phyloP scores from a whole-genome alignment of 53 echinoderm and acorn worm species.

The Astropecten irregularis region DNA sequence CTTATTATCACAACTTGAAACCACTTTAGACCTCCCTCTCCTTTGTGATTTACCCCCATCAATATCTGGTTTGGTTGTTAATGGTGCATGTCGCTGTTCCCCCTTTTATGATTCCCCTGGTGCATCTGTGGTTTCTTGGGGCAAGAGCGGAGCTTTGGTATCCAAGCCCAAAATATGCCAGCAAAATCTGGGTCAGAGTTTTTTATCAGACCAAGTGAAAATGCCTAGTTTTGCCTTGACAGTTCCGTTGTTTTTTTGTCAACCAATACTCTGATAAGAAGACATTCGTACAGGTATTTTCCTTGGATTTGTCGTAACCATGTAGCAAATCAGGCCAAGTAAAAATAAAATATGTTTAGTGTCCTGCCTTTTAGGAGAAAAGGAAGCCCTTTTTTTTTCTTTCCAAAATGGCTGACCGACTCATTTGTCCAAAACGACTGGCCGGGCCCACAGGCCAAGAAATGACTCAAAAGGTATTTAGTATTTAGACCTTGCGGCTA shows the following conservation, averaged over 20 bases:
- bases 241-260: no score
- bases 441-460: no score
- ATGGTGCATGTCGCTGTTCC: conserved; percentile 29
- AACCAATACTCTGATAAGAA: no score
- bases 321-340: background rate
- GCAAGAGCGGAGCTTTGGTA: background rate
- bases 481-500: no score
- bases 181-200: conserved; percentile 30
- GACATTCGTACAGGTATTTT: background rate
- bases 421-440: no score
- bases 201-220: background rate
- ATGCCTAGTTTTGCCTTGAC: no score
- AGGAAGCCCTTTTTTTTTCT: no score
- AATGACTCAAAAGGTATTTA: no score
- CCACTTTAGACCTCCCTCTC: background rate
- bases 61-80: conserved; percentile 37
- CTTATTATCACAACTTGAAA: conserved; percentile 34
- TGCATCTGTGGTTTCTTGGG: conserved; percentile 17
- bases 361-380: no score
- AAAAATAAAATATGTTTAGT: background rate
- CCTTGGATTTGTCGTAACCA: background rate
- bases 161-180: conserved; percentile 1
- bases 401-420: no score
- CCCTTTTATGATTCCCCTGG: conserved; percentile 41
- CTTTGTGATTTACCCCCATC: background rate